Base-by-base conservation (phyloP, 1,140 invertebrate genomes). In the Antheraea mylitta region DNA sequence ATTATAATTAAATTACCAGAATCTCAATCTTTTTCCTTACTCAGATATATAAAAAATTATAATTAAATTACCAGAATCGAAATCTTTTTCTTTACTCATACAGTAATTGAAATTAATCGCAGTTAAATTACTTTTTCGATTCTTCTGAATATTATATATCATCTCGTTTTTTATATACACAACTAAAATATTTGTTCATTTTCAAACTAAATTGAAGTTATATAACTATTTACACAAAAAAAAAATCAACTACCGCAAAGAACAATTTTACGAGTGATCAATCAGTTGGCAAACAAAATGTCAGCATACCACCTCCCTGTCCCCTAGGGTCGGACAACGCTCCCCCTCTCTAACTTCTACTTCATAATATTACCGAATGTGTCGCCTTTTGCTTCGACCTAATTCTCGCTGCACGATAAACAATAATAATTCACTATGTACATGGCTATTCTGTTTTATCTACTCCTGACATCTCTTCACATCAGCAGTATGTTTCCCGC, bases 221-320 rank as follows among this genome's bases (percentile, higher is more conserved):
- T 53, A 53, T 53, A 53, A n/a, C 19, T 61, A 30, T 61, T 36
- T 6, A 11, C 9, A n/a, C 37, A 11, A 65, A 65, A 19, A 65
- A 65, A 18, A 64, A 64, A 48, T 45, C n/a, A 48, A 22, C 64
- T 65, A 65, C 45, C 64, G 18, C 45, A 53, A 18, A 65, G 18
- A 38, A 37, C 65, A 66, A 59, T 66, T 66, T 66, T 37, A 63
- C 60, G 37, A 53, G 66, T 37, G 64, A 72, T 72, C 64, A 69
- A 72, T 72, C 71, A 72, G 66, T 68, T 53, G 58, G 36, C 64
- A 72, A 58, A 66, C 63, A 72, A 64, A 64, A 64, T 69, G 68
- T 38, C 61, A 69, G 64, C 58, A 59, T 36, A 18, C 22, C 19
- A 59, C 45, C 62, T 58, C n/a, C n/a, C 62, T 45, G 9, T 11